Conservation (phyloP, 2,797 vertebrate species). For the Anabacerthia variegaticeps region DNA sequence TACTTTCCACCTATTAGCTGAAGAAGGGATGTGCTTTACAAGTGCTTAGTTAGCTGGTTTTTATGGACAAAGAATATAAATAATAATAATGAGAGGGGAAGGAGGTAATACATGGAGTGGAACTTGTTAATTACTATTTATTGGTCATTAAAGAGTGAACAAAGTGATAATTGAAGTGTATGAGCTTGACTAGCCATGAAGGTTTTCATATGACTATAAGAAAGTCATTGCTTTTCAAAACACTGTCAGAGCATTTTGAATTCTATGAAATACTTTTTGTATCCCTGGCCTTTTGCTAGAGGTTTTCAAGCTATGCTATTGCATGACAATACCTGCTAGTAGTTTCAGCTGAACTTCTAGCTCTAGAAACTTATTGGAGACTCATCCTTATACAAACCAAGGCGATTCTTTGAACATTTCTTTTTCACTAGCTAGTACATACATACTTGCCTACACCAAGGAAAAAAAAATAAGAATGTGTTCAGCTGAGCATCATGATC, state of each 20-base stretch:
- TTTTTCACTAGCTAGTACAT: not conserved
- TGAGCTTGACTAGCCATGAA: constrained; percentile 10
- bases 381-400: not conserved
- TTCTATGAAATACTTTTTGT: not conserved
- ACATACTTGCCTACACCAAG: not conserved
- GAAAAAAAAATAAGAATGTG: not conserved
- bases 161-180: constrained; percentile 2
- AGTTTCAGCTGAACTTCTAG: not conserved
- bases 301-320: not conserved
- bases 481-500: not conserved
- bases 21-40: not conserved
- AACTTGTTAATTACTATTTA: constrained; percentile 53
- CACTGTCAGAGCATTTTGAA: not conserved
- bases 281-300: not conserved
- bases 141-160: constrained; percentile 15
- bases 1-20: not conserved
- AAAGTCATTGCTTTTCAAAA: not conserved
- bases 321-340: not conserved
- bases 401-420: not conserved
- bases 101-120: not conserved
- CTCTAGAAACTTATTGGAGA: not conserved
- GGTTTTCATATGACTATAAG: not conserved
- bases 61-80: not conserved
- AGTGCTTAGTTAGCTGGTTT: not conserved
- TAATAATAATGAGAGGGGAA: not conserved